Conservation (phyloP, 2,797 vertebrate genomes). For the Spea hammondii region DNA sequence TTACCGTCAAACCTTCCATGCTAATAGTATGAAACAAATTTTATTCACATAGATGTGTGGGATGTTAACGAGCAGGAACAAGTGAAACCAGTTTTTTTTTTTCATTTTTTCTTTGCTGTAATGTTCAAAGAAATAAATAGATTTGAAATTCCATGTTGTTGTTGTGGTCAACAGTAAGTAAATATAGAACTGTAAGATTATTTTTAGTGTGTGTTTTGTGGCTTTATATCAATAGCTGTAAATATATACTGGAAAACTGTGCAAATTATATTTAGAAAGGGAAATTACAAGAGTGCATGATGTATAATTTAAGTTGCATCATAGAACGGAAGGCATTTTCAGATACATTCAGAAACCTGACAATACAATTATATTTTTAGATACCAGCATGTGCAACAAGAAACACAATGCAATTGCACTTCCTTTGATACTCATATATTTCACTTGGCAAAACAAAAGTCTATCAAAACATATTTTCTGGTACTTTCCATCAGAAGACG, state of each 20-base stretch:
- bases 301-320: constrained; percentile 31
- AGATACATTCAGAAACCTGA: constrained; percentile 2
- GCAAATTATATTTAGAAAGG: constrained; percentile 28
- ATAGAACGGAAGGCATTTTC: background rate
- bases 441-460: too few relatives aligned
- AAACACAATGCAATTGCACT: background rate
- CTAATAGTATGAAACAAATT: too few relatives aligned
- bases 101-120: constrained; percentile 11
- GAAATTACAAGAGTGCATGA: constrained; percentile 4
- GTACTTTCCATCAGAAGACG: too few relatives aligned
- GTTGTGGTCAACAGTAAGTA: constrained; percentile 15
- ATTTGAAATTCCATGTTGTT: constrained; percentile 21
- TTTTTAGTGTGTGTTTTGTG: constrained; percentile 29
- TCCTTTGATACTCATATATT: too few relatives aligned
- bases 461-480: too few relatives aligned
- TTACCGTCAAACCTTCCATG: too few relatives aligned
- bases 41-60: too few relatives aligned
- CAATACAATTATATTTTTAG: background rate
- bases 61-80: background rate
- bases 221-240: constrained; percentile 31
- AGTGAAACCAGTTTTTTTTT: constrained; percentile 22
- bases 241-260: constrained; percentile 26
- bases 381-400: background rate
- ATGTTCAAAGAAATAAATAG: constrained; percentile 23
- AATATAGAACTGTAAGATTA: constrained; percentile 9